A percentile compares a stretch with the other conserved stretches of the same genome.
Conservation (phyloP, 2,888 invertebrate species). For the Drosophila affinis region DNA sequence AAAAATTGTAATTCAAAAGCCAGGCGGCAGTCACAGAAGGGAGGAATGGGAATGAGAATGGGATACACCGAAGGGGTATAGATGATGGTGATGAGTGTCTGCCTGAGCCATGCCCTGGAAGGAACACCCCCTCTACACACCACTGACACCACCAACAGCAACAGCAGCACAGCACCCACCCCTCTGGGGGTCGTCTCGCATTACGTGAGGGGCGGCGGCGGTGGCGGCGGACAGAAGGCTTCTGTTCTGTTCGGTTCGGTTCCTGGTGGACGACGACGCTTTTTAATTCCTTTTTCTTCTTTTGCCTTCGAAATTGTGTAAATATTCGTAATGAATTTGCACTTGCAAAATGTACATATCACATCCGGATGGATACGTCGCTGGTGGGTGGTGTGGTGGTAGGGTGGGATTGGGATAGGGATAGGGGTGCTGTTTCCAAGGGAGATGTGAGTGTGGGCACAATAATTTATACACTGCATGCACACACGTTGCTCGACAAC, state of each 20-base stretch:
- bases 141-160: constrained; percentile 11
- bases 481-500: constrained; percentile 1
- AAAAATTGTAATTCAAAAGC: constrained; percentile 67
- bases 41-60: constrained; percentile 11
- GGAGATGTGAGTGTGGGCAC: background rate
- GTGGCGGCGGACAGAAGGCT: constrained; percentile 5
- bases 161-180: constrained; percentile 27
- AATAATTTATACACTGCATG: constrained; percentile 8
- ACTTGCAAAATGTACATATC: constrained; percentile 31
- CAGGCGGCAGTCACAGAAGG: constrained; percentile 23
- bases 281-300: constrained; percentile 47
- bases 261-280: constrained; percentile 22
- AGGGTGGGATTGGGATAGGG: no score
- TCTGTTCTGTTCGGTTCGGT: constrained; percentile 15
- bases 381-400: background rate
- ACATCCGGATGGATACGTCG: constrained; percentile 2
- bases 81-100: constrained; percentile 31
- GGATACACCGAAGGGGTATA: constrained; percentile 24
- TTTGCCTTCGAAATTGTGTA: constrained; percentile 58
- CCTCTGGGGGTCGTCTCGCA: constrained; percentile 18
- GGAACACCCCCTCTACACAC: constrained; percentile 9
- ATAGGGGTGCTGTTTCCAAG: constrained; percentile 9
- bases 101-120: background rate
- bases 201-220: constrained; percentile 17
- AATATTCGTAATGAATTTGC: constrained; percentile 71